A percentile compares a stretch with the other conserved stretches of the same genome.
phyloP scores from a whole-genome alignment of 2,888 invertebrate species.

The Nemapogon koenigi region DNA sequence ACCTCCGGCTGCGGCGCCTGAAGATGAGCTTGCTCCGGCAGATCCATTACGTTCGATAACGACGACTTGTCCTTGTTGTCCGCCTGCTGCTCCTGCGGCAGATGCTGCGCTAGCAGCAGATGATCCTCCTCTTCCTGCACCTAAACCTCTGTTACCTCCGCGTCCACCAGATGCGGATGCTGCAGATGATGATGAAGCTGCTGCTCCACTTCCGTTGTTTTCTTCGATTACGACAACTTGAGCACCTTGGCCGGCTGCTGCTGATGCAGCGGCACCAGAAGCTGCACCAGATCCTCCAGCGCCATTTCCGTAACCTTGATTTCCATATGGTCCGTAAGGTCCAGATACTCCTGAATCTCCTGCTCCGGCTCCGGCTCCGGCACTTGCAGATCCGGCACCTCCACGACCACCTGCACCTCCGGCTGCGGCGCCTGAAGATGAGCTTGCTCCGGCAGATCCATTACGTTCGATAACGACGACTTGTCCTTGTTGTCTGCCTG shows the following conservation, averaged over 20 bases:
- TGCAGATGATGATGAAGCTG: constrained; percentile 2
- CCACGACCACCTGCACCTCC: constrained; percentile 4
- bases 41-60: constrained; percentile 1
- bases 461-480: neutral
- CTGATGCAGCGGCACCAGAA: neutral
- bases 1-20: neutral
- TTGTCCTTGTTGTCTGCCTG: neutral
- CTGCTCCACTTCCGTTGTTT: neutral
- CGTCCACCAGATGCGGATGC: neutral
- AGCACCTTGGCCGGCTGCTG: neutral
- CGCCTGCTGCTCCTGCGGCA: neutral
- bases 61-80: constrained; percentile 10
- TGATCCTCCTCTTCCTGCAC: neutral
- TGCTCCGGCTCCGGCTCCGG: constrained; percentile 1
- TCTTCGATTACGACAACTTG: neutral
- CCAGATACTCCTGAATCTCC: constrained; percentile 4
- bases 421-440: constrained; percentile 1
- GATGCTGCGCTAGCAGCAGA: neutral
- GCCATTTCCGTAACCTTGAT: constrained; percentile 1
- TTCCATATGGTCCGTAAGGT: neutral
- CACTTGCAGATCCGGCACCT: constrained; percentile 12
- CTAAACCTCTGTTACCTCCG: neutral
- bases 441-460: constrained; percentile 1
- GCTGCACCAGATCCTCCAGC: constrained; percentile 5
- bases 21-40: neutral